Evolutionary conservation across 2,113 vertebrate species (phyloP), one percentile per base, ranked within the genome.

Genomic region (Phainopepla nitens): DNA sequence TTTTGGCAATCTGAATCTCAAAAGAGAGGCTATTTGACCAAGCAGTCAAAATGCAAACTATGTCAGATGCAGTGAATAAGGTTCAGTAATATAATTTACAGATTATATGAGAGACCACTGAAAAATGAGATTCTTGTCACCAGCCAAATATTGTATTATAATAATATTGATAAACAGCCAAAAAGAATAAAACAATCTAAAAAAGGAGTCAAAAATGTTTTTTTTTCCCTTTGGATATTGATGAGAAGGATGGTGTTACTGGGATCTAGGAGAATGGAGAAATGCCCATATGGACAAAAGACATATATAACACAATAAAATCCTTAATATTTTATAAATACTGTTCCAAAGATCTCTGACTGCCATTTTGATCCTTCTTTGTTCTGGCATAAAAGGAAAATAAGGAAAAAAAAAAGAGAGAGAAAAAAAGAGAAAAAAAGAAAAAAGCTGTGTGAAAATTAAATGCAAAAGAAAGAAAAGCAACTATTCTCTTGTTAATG

Each of bases 1-100:
- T 93, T 88, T 66, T 93, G 76, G 64, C 72, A 90, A 49, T 27
- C 64, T 90, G 61, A 96, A 71, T 90, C 92, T 94, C 79, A 54
- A 87, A 96, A 88, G 76, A 83, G 39, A 77, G 28, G 10, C 25
- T 72, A 10, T 31, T 71, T 44, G 44, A 62, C 45, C 57, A 95
- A 79, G 31, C 64, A 81, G 82, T 58, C 49, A 89, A 93, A 93
- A 92, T 71, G 36, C 44, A 60, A 95, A 82, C 3, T 70, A 33
- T 68, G 33, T 73, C 79, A 86, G 51, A 76, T 15, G 31, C 77
- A 92, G 70, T 45, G 65, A 87, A 24, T 69, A 72, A 72, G 28
- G 10, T 25, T 90, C 13, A 78, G 51, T 70, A 94, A 90, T 75
- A n/a, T 39, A 95, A 95, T 89, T 83, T 94, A 56, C 27, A 89